Conservation (phyloP, 2,797 vertebrate species). For the Pelochelys cantorii region DNA sequence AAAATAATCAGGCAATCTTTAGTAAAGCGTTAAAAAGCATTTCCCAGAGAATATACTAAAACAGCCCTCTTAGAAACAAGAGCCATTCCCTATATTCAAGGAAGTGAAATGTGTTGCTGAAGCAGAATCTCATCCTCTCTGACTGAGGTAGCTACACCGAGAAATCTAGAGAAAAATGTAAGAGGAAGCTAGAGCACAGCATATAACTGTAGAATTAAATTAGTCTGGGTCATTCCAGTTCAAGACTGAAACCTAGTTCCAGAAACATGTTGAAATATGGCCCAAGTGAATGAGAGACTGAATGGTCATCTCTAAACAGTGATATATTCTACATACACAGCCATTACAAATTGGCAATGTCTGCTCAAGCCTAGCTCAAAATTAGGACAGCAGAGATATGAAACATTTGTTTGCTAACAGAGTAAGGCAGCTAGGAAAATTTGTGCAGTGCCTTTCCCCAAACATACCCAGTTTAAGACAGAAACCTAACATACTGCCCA, state of each 20-base stretch:
- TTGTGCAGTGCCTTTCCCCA: background rate
- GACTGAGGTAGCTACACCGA: background rate
- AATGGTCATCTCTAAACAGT: background rate
- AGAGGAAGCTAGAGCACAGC: background rate
- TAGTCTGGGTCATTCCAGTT: background rate
- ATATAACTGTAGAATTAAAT: background rate
- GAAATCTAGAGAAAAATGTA: background rate
- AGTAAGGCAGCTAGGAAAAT: background rate
- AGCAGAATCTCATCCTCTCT: background rate
- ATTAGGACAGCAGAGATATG: background rate
- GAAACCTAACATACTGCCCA: background rate
- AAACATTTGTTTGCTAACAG: background rate
- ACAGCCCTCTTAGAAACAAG: background rate
- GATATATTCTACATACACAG: background rate
- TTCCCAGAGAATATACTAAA: background rate
- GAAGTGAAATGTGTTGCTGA: background rate
- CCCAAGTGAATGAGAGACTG: background rate
- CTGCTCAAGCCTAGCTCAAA: background rate
- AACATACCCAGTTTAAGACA: background rate
- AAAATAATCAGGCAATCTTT: background rate
- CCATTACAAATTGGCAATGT: too few species aligned
- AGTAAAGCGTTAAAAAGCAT: too few species aligned
- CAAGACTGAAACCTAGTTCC: background rate
- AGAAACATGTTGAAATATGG: background rate
- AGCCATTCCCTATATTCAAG: background rate